Evolutionary conservation across 2,797 vertebrate genomes (phyloP).

Genomic region (Oreochromis grahami): DNA sequence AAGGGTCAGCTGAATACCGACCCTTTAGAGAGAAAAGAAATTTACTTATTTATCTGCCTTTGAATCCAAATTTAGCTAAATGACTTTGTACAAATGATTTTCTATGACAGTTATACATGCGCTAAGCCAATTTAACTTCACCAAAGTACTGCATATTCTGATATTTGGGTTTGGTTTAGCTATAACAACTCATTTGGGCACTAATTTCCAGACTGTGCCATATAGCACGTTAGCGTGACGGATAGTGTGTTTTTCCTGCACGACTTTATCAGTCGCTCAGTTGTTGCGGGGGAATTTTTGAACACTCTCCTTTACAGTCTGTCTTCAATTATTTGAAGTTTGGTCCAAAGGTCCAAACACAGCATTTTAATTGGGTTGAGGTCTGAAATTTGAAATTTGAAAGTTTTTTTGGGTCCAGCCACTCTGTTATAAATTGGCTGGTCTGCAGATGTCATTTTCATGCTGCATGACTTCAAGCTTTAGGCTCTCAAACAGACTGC

Average conservation of each 20-base stretch:
- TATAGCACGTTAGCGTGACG: rapidly evolving
- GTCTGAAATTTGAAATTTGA: neutral
- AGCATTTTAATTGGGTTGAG: neutral
- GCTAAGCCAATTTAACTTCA: neutral
- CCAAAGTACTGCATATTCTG: neutral
- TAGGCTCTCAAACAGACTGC: neutral
- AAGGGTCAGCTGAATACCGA: neutral
- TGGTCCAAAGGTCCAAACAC: neutral
- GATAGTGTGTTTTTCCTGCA: rapidly evolving
- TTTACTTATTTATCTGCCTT: neutral
- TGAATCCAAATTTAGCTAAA: neutral
- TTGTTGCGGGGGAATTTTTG: neutral
- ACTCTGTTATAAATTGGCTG: neutral
- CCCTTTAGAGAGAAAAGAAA: neutral
- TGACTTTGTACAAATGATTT: neutral
- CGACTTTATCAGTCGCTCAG: rapidly evolving
- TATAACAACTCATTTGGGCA: neutral
- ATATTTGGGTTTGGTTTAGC: neutral
- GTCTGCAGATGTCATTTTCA: rapidly evolving
- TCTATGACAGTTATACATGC: too few species aligned
- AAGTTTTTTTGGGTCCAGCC: too few species aligned
- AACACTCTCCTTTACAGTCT: neutral
- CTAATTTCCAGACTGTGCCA: neutral
- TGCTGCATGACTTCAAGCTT: neutral
- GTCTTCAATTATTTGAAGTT: neutral